A percentile compares a stretch with the other conserved stretches of the same genome.
These are phyloP conservation scores for Taeniopygia guttata DNA, from an alignment of 2,797 vertebrate species.

Conservation along the genomic window DNA sequence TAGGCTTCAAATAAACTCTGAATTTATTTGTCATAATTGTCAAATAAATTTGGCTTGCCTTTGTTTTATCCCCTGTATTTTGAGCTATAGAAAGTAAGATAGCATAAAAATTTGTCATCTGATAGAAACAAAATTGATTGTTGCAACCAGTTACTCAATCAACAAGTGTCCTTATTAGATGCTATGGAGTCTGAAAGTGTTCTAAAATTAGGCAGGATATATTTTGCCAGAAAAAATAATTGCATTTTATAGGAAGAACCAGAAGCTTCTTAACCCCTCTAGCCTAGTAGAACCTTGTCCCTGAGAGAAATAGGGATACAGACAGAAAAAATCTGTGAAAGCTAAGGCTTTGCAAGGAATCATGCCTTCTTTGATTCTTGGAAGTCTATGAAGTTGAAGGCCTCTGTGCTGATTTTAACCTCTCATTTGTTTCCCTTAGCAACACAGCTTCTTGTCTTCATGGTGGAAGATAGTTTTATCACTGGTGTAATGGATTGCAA, in stretches of 20 bases:
- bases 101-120: background rate
- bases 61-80: background rate
- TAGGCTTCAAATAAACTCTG: background rate
- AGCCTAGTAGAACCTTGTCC: no score
- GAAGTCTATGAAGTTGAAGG: background rate
- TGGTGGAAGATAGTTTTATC: background rate
- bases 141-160: background rate
- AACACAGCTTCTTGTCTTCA: background rate
- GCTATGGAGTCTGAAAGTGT: background rate
- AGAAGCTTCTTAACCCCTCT: background rate
- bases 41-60: background rate
- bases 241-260: background rate
- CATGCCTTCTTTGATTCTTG: background rate
- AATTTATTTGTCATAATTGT: background rate
- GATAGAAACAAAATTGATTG: background rate
- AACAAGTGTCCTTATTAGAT: background rate
- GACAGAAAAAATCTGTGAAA: background rate
- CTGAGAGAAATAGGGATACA: background rate
- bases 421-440: conserved; percentile 21
- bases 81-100: background rate
- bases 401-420: background rate
- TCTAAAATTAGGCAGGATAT: background rate
- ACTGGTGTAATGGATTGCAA: background rate
- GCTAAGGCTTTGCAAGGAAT: background rate
- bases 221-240: background rate